Evolutionary conservation across 2,113 vertebrate species (phyloP).

Genomic region (Misgurnus mizolepis): DNA sequence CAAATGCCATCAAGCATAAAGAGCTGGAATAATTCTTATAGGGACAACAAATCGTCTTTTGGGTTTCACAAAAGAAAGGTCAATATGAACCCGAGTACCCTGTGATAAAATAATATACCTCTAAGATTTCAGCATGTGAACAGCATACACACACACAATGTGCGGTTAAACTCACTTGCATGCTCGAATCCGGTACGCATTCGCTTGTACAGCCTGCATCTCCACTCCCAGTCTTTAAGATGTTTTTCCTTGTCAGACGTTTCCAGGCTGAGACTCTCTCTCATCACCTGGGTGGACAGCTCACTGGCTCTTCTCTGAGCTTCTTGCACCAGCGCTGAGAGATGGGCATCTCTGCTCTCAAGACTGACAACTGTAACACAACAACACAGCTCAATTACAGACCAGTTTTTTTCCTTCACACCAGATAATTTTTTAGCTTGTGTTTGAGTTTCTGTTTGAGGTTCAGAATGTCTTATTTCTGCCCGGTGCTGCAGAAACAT

Average conservation of each 20-base stretch:
- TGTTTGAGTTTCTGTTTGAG: neutral
- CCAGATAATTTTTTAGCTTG: neutral
- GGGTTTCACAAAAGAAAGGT: no score
- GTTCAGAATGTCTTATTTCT: neutral
- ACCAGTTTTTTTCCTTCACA: neutral
- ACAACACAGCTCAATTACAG: slow-evolving; percentile 1
- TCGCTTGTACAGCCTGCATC: slow-evolving; percentile 87
- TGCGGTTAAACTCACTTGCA: slow-evolving; percentile 79
- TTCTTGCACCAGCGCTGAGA: slow-evolving; percentile 82
- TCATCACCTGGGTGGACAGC: slow-evolving; percentile 79
- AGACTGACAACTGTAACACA: slow-evolving; percentile 77
- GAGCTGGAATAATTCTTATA: no score
- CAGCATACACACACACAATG: neutral
- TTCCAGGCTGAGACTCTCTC: slow-evolving; percentile 79
- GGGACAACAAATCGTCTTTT: no score
- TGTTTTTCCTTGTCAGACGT: slow-evolving; percentile 85
- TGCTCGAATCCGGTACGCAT: slow-evolving; percentile 91
- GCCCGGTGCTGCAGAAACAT: no score
- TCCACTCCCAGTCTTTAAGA: slow-evolving; percentile 92
- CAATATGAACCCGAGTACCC: no score
- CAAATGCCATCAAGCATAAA: no score
- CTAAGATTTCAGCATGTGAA: no score
- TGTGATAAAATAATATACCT: no score
- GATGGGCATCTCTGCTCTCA: slow-evolving; percentile 84
- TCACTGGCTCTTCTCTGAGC: slow-evolving; percentile 84